Base-by-base conservation (phyloP, 2,888 invertebrate genomes). In the Drosophila flavopinicola region DNA sequence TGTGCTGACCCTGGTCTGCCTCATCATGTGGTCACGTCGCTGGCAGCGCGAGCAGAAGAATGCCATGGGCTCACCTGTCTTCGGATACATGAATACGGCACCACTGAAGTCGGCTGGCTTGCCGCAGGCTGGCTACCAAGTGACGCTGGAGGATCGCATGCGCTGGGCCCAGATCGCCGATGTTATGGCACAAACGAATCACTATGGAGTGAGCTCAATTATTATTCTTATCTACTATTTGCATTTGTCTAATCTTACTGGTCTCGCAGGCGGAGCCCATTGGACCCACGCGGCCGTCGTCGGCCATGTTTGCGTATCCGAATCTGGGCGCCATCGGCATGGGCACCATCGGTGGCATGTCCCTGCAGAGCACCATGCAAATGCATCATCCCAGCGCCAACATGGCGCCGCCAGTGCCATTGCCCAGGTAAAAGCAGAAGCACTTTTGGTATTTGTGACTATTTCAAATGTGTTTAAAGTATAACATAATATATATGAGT, bases 11-110 rank as follows among this genome's bases (percentile, higher is more conserved):
- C 91, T 98, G 7, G 95, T 96, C 0, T 97, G 96, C 69, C 93
- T 98, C 10, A 94, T 97, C 75, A 96, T 96, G 93, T 98, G 97
- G 98, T 97, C 97, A 76, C 96, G 97, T 41, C 94, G 96, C 76
- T 98, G 97, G 97, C 96, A 95, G 44, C 93, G 95, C 2, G 97
- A 97, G 80, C 96, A 97, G 88, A 97, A 97, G 89, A 94, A 94
- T 56, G 93, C 93, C 0, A 94, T 94, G 29, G 95, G 95, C 0
- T 96, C 96, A 0, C 97, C 97, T 0, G 95, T 97, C 3, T 97
- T 97, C 91, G 96, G 95, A 70, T 97, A 96, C 87, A 96, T 96
- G 94, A 95, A 95, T 7, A 94, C 93, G 61, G 93, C 94, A 54
- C 94, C 95, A 1, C 93, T 95, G 7, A 95, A 95, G 84, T 94